Evolutionary conservation across 1,140 invertebrate species (phyloP).

Genomic region (Laodelphax striatellus): DNA sequence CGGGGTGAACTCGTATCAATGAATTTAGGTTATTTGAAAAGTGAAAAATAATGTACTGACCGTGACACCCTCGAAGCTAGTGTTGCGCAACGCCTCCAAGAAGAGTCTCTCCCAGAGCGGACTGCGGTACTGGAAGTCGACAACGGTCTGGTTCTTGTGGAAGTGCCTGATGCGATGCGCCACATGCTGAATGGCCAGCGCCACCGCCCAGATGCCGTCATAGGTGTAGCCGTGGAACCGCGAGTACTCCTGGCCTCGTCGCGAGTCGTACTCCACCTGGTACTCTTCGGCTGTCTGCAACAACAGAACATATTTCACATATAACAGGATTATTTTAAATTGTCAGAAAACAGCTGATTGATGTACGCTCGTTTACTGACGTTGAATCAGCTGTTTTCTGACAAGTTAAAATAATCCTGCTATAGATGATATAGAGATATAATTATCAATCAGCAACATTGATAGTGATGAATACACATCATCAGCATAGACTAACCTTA

Average conservation of each 20-base stretch:
- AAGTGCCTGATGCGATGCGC: constrained; percentile 49
- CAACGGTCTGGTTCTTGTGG: constrained; percentile 56
- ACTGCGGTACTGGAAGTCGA: constrained; percentile 72
- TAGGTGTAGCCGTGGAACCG: constrained; percentile 95
- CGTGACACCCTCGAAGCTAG: constrained; percentile 87
- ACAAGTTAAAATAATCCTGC: too few relatives aligned
- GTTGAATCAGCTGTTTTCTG: too few relatives aligned
- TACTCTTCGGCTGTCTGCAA: constrained; percentile 80
- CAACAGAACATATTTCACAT: neutral
- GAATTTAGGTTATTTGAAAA: too few relatives aligned
- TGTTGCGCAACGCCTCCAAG: constrained; percentile 75
- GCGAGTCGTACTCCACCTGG: constrained; percentile 65
- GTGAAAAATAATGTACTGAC: constrained; percentile 45
- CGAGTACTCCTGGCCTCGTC: constrained; percentile 71
- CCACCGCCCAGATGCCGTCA: constrained; percentile 94
- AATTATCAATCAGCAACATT: too few relatives aligned
- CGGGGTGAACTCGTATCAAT: too few relatives aligned
- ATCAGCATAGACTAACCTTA: too few relatives aligned
- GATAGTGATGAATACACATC: too few relatives aligned
- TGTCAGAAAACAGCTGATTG: too few relatives aligned
- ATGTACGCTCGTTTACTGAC: too few relatives aligned
- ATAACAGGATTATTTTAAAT: too few relatives aligned
- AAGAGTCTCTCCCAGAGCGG: constrained; percentile 80
- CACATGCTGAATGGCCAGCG: constrained; percentile 79
- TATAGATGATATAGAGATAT: too few relatives aligned